Evolutionary conservation across 2,888 invertebrate genomes (phyloP), one percentile per base, ranked within the genome.

Genomic region (Noctua janthina): DNA sequence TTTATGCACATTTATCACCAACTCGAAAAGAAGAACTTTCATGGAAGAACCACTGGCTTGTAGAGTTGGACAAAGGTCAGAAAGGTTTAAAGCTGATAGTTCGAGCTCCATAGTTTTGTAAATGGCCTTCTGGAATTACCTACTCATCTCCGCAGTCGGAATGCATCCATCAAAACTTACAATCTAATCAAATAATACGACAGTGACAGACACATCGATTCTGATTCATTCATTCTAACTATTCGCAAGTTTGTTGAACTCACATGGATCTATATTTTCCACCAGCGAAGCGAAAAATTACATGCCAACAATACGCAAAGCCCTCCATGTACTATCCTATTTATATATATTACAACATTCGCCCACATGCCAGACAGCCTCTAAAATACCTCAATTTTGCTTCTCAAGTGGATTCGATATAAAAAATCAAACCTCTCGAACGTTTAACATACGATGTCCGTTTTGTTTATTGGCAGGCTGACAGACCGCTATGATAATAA

Each of bases 391-490:
- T 66, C 68, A 49, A 73, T 67, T 72, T 46, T 54, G 54, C 69
- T 62, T 76, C 74, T 66, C 68, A 49, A 73, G 69, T 72, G 84
- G 71, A 75, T 79, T 78, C 49, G 35, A 23, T 76, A 78, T 78
- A 87, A 87, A 87, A 86, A 87, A 82, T 69, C 66, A 76, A 68
- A 78, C 76, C 76, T 79, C 69, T 80, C 46, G 76, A 83, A 70
- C 29, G 23, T 82, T 81, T 70, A 76, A 80, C 49, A 56, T 70
- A 64, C 29, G 66, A 4, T 72, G 74, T 69, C 56, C 49, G 56
- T 78, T 81, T 76, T 82, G 77, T 82, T 86, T 84, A 83, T 83
- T 89, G 88, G 85, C 88, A 87, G 74, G 39, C 83, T 89, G 86
- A 85, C 85, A 86, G 80, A 79, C 80, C 67, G 70, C 76, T 87